These are phyloP conservation scores for Epicauta chinensis DNA, from an alignment of 1,140 invertebrate genomes.

Conservation along the genomic window DNA sequence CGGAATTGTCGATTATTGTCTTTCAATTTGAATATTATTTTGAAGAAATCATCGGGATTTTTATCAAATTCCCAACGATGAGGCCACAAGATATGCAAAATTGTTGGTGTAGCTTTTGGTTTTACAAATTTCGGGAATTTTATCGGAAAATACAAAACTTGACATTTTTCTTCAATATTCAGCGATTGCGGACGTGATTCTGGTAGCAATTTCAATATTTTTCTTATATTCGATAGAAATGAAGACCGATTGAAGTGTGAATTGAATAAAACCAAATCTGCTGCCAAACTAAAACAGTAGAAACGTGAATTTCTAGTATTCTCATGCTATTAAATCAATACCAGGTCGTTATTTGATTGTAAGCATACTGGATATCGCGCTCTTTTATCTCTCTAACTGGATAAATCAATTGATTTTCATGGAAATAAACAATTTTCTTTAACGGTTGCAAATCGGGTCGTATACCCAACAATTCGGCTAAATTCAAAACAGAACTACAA, in stretches of 20 bases:
- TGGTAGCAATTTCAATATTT: conserved; percentile 61
- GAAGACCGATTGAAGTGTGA: conserved; percentile 63
- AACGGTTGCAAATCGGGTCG: conserved; percentile 54
- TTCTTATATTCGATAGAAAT: conserved; percentile 57
- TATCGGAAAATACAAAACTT: conserved; percentile 62
- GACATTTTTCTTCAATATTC: conserved; percentile 54
- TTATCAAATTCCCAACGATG: conserved; percentile 80
- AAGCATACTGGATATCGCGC: conserved; percentile 71
- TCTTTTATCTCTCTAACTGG: conserved; percentile 60
- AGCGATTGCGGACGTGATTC: conserved; percentile 56
- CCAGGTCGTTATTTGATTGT: conserved; percentile 70
- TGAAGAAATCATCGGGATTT: conserved; percentile 60
- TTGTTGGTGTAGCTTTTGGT: conserved; percentile 11
- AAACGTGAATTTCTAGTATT: background rate
- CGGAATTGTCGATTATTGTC: conserved; percentile 51
- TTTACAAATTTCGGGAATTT: conserved; percentile 41
- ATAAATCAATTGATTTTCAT: conserved; percentile 74
- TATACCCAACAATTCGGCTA: conserved; percentile 63
- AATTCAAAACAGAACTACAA: conserved; percentile 64
- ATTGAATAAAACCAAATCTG: conserved; percentile 68
- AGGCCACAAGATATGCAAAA: conserved; percentile 66
- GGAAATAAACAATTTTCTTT: conserved; percentile 69
- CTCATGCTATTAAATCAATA: conserved; percentile 35
- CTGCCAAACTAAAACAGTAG: conserved; percentile 52
- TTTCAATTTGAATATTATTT: conserved; percentile 51